Percentiles rank a stretch among this genome's conserved stretches.
Evolutionary conservation across 2,113 vertebrate species (phyloP).

Genomic region (Antidorcas marsupialis): DNA sequence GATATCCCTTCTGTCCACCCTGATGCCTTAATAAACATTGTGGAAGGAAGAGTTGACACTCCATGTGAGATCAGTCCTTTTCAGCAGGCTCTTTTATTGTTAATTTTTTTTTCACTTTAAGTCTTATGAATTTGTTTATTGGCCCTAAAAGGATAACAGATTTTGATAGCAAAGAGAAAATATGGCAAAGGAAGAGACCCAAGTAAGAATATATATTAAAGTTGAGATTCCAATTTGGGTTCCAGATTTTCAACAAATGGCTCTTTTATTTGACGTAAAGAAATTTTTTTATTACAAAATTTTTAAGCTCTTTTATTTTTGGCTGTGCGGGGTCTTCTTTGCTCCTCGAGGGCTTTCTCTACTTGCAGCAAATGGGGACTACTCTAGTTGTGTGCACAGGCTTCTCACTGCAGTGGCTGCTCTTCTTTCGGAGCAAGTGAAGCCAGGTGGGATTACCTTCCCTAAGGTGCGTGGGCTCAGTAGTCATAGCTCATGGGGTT

Average conservation of each 20-base stretch:
- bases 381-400: not conserved
- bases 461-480: not conserved
- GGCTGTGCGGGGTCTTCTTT: rapidly evolving
- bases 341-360: not conserved
- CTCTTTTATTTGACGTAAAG: not conserved
- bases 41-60: not conserved
- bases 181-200: not conserved
- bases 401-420: not conserved
- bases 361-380: not conserved
- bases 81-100: not conserved
- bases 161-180: not conserved
- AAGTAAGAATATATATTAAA: not conserved
- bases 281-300: not conserved
- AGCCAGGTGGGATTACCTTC: not conserved
- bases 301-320: not conserved
- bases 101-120: not conserved
- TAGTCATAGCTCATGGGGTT: not conserved
- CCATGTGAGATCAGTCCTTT: not conserved
- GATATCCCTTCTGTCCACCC: not conserved
- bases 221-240: not conserved
- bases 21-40: not conserved
- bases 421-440: not conserved
- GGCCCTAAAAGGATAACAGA: not conserved
- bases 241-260: not conserved
- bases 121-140: not conserved